phyloP scores from a whole-genome alignment of 1,140 invertebrate species.

The Zaprionus capensis region DNA sequence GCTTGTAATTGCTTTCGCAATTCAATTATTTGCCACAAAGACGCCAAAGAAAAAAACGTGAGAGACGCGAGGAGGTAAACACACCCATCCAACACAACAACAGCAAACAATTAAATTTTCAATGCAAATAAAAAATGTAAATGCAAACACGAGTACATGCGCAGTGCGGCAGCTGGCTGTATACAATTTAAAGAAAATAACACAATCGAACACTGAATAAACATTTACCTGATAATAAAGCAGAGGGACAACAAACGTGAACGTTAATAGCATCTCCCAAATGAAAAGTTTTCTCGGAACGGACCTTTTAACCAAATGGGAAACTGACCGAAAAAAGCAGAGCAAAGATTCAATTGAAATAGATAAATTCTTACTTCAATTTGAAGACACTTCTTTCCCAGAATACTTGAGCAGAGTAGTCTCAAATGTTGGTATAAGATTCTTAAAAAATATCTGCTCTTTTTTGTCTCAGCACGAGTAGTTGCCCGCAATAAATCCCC shows the following conservation, averaged over 20 bases:
- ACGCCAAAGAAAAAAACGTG: constrained; percentile 32
- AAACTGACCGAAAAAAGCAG: not conserved
- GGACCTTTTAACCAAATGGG: not conserved
- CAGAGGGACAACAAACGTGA: not conserved
- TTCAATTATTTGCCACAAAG: constrained; percentile 64
- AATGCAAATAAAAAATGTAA: constrained; percentile 51
- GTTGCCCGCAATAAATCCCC: not conserved
- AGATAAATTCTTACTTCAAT: not conserved
- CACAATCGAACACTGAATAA: constrained; percentile 52
- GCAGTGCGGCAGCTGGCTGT: constrained; percentile 10
- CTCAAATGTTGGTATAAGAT: not conserved
- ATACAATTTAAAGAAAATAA: constrained; percentile 55
- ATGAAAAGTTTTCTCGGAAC: not conserved
- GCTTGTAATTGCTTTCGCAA: constrained; percentile 75
- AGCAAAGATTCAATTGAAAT: not conserved
- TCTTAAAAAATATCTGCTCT: not conserved
- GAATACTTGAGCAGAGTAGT: not conserved
- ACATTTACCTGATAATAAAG: constrained; percentile 56
- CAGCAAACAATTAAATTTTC: constrained; percentile 63
- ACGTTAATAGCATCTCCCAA: not conserved
- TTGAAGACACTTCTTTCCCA: not conserved
- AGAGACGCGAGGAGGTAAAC: not conserved
- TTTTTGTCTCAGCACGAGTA: not conserved
- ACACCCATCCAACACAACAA: constrained; percentile 31
- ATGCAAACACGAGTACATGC: constrained; percentile 35